Conservation (phyloP, 2,113 vertebrate species). For the Hepsetus odoe region DNA sequence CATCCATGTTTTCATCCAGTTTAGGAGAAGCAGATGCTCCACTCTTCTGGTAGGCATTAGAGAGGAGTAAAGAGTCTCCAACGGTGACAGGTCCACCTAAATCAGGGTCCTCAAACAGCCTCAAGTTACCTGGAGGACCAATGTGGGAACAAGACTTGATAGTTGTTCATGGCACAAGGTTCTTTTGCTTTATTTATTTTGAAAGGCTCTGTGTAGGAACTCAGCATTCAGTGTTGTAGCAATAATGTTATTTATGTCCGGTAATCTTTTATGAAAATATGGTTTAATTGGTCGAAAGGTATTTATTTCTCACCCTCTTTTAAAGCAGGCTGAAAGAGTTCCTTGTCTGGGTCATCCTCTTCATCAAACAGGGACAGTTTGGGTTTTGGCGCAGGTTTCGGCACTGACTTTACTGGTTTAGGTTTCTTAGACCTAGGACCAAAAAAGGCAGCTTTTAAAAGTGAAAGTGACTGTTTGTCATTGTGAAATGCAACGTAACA, state of each 20-base stretch:
- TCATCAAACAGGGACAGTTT: conserved; percentile 76
- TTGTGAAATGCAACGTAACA: too few species aligned
- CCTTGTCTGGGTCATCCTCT: conserved; percentile 68
- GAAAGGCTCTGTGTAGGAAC: neutral
- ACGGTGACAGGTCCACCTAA: conserved; percentile 72
- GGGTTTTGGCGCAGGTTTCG: conserved; percentile 51
- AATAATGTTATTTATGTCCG: neutral
- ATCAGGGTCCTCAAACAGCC: conserved; percentile 80
- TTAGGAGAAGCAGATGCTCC: neutral
- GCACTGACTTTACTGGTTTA: conserved; percentile 47
- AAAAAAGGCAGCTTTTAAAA: neutral
- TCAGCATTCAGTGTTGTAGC: neutral
- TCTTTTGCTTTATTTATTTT: neutral
- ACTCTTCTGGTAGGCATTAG: conserved; percentile 53
- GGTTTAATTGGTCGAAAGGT: neutral
- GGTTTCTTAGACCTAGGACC: conserved; percentile 73
- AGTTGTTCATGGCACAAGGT: neutral
- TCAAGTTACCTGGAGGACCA: conserved; percentile 47
- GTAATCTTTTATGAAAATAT: neutral
- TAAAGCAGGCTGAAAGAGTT: conserved; percentile 67
- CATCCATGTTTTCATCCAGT: conserved; percentile 51
- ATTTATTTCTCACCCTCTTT: conserved; percentile 30
- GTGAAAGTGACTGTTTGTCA: too few species aligned
- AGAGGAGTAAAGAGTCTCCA: conserved; percentile 78
- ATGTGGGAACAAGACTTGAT: neutral